Percentiles rank a stretch among this genome's conserved stretches.
These are phyloP conservation scores for Mythimna loreyi DNA, from an alignment of 2,888 invertebrate genomes.

Conservation along the genomic window DNA sequence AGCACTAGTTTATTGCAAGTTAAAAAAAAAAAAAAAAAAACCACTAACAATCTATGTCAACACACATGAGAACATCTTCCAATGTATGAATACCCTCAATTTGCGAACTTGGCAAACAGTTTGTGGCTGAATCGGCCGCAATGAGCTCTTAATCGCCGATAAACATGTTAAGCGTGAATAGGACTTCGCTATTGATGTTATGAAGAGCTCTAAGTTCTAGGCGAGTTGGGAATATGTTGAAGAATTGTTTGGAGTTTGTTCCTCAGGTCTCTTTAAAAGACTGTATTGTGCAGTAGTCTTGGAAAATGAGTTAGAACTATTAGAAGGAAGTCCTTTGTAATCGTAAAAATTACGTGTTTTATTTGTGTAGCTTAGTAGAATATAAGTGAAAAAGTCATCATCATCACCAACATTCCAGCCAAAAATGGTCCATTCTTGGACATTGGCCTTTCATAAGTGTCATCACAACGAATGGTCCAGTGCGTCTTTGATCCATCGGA, in stretches of 20 bases:
- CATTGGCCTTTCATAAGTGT: no score
- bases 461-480: no score
- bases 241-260: conserved; percentile 12
- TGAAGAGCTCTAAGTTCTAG: conserved; percentile 38
- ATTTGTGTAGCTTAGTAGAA: no score
- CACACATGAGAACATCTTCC: conserved; percentile 20
- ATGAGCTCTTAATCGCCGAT: conserved; percentile 69
- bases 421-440: no score
- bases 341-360: no score
- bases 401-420: no score
- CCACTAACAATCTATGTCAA: not conserved
- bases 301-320: no score
- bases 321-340: no score
- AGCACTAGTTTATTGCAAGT: no score
- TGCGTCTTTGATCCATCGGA: no score
- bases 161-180: conserved; percentile 56
- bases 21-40: no score
- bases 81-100: conserved; percentile 73
- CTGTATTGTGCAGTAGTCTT: not conserved
- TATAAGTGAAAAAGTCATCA: no score
- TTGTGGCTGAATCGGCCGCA: conserved; percentile 67
- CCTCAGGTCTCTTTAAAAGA: conserved; percentile 5
- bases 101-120: conserved; percentile 71
- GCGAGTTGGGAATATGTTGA: conserved; percentile 12
- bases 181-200: conserved; percentile 43